A percentile compares a stretch with the other conserved stretches of the same genome.
Evolutionary conservation across 2,797 vertebrate species (phyloP).

Genomic region (Sebastes vulpes): DNA sequence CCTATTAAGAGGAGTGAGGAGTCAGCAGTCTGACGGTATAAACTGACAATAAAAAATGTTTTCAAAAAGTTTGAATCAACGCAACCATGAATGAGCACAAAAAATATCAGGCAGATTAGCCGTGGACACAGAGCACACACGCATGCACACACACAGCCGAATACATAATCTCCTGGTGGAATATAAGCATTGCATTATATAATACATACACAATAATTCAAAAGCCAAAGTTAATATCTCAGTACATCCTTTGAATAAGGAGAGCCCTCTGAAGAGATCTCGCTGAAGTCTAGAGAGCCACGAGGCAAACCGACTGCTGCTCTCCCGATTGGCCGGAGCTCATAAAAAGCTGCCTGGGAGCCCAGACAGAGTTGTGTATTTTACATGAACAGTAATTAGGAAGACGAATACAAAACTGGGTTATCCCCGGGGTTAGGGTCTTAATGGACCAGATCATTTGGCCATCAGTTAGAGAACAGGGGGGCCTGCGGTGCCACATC

Average conservation of each 20-base stretch:
- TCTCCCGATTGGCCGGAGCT: constrained; percentile 20
- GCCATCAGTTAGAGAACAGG: constrained; percentile 54
- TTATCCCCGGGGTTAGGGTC: constrained; percentile 31
- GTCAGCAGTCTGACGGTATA: not conserved
- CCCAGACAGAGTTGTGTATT: constrained; percentile 54
- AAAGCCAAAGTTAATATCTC: not conserved
- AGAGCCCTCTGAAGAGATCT: constrained; percentile 15
- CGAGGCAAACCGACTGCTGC: constrained; percentile 23
- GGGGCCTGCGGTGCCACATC: constrained; percentile 20
- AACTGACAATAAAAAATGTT: not conserved
- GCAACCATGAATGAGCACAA: not conserved
- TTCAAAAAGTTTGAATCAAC: not conserved
- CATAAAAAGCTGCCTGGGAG: constrained; percentile 63
- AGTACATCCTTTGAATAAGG: constrained; percentile 9
- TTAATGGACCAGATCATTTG: constrained; percentile 62
- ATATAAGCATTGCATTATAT: not conserved
- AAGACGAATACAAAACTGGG: constrained; percentile 50
- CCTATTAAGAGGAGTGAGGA: not conserved
- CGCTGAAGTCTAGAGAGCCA: constrained; percentile 13
- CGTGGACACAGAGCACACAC: not conserved
- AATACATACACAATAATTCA: not conserved
- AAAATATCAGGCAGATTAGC: not conserved
- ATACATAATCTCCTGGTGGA: not conserved
- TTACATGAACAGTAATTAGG: constrained; percentile 73
- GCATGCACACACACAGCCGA: not conserved